Conservation (phyloP, 2,113 vertebrate genomes). For the Syngnathus typhle region DNA sequence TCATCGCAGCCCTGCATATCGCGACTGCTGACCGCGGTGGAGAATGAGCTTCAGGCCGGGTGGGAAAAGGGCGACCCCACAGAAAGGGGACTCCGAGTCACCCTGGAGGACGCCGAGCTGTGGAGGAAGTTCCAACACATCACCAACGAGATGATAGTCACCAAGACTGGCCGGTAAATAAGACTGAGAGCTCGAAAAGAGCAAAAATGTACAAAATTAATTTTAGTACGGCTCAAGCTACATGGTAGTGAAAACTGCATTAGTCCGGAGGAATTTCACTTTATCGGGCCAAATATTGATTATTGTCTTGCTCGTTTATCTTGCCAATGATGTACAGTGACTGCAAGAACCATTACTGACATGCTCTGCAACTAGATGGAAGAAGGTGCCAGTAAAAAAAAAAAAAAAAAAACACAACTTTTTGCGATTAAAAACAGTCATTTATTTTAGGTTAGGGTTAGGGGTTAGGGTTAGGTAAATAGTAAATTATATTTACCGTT, state of each 20-base stretch:
- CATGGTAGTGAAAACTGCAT: neutral
- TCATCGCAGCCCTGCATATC: conserved; percentile 68
- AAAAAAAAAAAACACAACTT: too few relatives aligned
- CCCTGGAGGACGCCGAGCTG: conserved; percentile 83
- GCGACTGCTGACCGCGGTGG: conserved; percentile 84
- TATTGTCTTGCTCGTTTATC: neutral
- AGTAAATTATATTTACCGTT: too few relatives aligned
- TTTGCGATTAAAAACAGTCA: too few relatives aligned
- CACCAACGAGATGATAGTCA: conserved; percentile 99
- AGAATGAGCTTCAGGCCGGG: conserved; percentile 83
- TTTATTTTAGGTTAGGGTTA: too few relatives aligned
- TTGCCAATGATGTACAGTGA: neutral
- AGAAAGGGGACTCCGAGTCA: conserved; percentile 84
- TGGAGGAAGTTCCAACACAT: conserved; percentile 91
- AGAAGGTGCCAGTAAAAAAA: neutral
- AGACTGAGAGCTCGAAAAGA: too few relatives aligned
- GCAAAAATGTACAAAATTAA: neutral
- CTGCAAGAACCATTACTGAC: neutral
- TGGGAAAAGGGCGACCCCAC: conserved; percentile 92
- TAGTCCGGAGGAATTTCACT: neutral
- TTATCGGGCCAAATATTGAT: neutral
- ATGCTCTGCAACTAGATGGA: neutral
- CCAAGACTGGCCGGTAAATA: conserved; percentile 90
- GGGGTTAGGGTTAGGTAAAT: too few relatives aligned
- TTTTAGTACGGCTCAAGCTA: neutral